Evolutionary conservation across 1,140 invertebrate genomes (phyloP).

Genomic region (Brachionus plicatilis): DNA sequence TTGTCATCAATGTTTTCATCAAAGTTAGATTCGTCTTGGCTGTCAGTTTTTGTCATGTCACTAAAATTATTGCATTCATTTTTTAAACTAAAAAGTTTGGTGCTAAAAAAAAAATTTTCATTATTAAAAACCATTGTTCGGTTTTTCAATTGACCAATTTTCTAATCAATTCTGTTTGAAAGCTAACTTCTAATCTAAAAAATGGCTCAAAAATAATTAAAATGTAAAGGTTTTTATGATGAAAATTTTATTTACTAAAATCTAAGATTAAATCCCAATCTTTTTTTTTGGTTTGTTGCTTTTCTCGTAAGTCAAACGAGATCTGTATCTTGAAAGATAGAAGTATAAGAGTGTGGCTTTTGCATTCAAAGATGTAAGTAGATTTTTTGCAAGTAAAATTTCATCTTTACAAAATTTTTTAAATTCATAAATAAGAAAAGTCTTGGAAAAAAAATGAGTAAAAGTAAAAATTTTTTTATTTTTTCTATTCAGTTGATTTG

Average conservation of each 20-base stretch:
- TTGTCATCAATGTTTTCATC: conserved; percentile 30
- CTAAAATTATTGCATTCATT: conserved; percentile 20
- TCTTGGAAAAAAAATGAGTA: neutral
- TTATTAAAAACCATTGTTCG: conserved; percentile 1
- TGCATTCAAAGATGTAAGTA: neutral
- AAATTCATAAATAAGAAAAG: neutral
- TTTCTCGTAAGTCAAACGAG: neutral
- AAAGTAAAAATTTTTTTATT: neutral
- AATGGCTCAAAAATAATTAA: conserved; percentile 4
- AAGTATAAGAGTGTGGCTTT: neutral
- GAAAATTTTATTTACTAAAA: neutral
- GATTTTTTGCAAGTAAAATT: neutral
- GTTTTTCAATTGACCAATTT: conserved; percentile 3
- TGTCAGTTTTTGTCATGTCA: neutral
- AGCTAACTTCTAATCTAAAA: neutral
- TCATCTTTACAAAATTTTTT: neutral
- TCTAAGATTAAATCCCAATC: conserved; percentile 1
- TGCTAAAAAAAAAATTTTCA: conserved; percentile 28
- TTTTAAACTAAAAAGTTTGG: conserved; percentile 10
- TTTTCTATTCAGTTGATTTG: neutral
- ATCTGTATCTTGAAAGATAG: conserved; percentile 19
- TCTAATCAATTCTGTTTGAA: neutral
- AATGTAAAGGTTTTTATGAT: conserved; percentile 19
- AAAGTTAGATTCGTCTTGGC: neutral
- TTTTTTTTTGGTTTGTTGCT: neutral